Evolutionary conservation across 2,797 vertebrate species (phyloP), one percentile per base, ranked within the genome.

Genomic region (Microctenopoma stevenorrisi): DNA sequence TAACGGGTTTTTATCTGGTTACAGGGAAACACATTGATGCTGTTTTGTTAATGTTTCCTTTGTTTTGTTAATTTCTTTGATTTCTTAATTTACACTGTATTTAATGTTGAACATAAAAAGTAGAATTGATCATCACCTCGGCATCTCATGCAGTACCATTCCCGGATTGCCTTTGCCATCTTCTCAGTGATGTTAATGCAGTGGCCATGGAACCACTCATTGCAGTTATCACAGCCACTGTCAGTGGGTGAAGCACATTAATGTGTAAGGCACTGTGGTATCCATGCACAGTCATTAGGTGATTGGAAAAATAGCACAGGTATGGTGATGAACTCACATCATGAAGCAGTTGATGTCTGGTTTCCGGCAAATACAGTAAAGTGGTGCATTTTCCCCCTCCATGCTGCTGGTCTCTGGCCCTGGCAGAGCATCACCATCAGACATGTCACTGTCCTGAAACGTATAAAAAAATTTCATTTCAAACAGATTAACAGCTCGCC

Each of bases 301-400:
- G 2, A 53, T 0, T 44, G 0, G 58, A 66, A 76, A 3, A 52
- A 30, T 33, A 43, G 6, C 11, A 25, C 1, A 25, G 15, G 28
- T 49, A 15, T n/a, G 14, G n/a, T 26, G 33, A 62, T 35, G 33
- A 35, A 71, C 94, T 92, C 87, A 96, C 96, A 98, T 97, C 97
- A 98, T 98, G 87, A 98, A 98, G 87, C 96, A 97, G 90, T 97
- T 98, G 79, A 98, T 98, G 83, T 98, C 96, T 0, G 97, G 93
- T 63, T 97, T 97, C 22, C 95, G 88, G 75, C 97, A 98, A 68
- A 98, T 95, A 71, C 97, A 98, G 87, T 96, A 98, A 13, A 98
- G 93, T 0, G 96, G 96, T 0, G 96, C 92, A 3, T 96, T 97
- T 62, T 96, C 93, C 9, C 87, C 92, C 33, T 94, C 92, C 33